Evolutionary conservation across 2,797 vertebrate species (phyloP).

Genomic region (Phrynocephalus guinanensis): DNA sequence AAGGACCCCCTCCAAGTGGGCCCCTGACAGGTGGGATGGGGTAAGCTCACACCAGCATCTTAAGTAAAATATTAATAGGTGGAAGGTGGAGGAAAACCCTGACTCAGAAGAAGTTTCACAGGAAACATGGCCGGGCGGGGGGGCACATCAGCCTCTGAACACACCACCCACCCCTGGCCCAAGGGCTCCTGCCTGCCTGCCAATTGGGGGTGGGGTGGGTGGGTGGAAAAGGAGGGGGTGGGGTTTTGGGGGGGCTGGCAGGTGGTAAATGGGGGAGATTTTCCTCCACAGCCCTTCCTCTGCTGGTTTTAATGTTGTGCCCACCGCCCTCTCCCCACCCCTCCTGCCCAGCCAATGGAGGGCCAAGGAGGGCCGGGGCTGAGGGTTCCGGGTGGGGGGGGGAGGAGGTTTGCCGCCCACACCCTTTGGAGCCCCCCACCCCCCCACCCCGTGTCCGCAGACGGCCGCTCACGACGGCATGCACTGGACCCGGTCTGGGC

Average conservation of each 20-base stretch:
- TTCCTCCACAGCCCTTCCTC: neutral
- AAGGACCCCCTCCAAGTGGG: neutral
- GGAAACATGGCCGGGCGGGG: neutral
- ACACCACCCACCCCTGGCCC: neutral
- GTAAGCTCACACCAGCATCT: constrained; percentile 24
- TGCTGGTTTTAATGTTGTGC: no score
- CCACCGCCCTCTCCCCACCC: neutral
- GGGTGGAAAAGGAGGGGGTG: neutral
- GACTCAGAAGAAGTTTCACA: neutral
- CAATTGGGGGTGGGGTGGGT: neutral
- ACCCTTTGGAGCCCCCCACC: constrained; percentile 6
- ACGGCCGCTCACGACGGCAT: constrained; percentile 92
- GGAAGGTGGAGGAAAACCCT: neutral
- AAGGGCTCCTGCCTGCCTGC: neutral
- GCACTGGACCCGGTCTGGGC: constrained; percentile 94
- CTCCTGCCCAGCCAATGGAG: neutral
- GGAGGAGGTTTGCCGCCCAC: constrained; percentile 39
- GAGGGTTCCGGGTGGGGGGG: neutral
- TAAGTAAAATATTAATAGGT: neutral
- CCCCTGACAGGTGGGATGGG: neutral
- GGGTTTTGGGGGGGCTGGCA: no score
- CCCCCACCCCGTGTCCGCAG: neutral
- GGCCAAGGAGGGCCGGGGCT: neutral
- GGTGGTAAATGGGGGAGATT: no score
- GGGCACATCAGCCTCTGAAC: neutral